phyloP scores from a whole-genome alignment of 2,113 vertebrate species.

The Propithecus coquereli region DNA sequence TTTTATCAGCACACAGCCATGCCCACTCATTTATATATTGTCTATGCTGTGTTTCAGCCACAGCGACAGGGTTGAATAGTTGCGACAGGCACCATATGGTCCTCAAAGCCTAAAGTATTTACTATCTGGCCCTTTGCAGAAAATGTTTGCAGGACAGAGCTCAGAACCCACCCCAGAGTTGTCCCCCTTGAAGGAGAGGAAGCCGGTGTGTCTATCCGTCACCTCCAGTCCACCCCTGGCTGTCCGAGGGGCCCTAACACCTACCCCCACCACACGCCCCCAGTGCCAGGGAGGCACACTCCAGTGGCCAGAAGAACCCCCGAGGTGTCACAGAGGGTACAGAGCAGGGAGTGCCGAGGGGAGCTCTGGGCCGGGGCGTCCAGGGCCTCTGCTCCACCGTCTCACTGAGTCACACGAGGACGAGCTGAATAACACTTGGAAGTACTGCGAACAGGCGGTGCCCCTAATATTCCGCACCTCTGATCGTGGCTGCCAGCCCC shows the following conservation, averaged over 20 bases:
- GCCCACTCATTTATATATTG: not conserved
- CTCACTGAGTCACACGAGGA: not conserved
- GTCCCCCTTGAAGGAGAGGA: not conserved
- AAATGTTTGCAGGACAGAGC: not conserved
- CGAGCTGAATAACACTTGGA: not conserved
- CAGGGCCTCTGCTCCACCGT: not conserved
- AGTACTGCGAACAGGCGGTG: not conserved
- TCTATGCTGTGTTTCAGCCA: not conserved
- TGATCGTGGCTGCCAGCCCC: not conserved
- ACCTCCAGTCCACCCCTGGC: not conserved
- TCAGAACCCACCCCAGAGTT: not conserved
- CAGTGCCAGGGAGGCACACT: accelerated
- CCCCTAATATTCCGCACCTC: not conserved
- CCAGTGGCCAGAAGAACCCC: not conserved
- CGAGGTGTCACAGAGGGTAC: too few species aligned
- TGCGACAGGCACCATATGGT: not conserved
- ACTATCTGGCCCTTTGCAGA: not conserved
- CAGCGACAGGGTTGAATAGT: not conserved
- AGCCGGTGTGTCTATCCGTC: not conserved
- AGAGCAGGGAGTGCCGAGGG: not conserved
- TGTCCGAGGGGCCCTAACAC: not conserved
- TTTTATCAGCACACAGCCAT: not conserved
- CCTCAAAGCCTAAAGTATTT: not conserved
- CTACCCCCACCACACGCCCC: accelerated
- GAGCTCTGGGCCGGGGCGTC: accelerated